Evolutionary conservation across 2,888 invertebrate species (phyloP).

Genomic region (Lasioglossum vierecki): DNA sequence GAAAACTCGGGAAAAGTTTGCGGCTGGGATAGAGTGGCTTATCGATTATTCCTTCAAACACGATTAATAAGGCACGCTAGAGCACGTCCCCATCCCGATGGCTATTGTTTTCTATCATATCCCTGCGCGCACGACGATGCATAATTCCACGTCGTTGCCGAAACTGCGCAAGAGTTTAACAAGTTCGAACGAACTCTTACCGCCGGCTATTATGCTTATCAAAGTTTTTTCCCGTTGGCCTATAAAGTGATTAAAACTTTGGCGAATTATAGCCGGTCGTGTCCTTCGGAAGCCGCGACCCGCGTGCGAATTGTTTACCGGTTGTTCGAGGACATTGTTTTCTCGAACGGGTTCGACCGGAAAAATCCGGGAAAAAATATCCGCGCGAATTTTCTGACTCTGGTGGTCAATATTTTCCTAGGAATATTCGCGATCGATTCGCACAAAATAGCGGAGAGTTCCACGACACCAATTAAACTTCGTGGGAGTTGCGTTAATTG

Average conservation of each 20-base stretch:
- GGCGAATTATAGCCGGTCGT: neutral
- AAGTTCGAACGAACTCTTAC: constrained; percentile 21
- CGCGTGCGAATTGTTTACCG: neutral
- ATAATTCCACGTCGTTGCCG: constrained; percentile 10
- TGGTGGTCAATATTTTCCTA: neutral
- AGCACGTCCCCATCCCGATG: neutral
- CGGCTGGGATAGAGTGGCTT: neutral
- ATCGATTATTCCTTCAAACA: constrained; percentile 14
- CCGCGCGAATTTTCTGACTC: neutral
- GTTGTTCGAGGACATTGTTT: neutral
- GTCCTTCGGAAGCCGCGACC: neutral
- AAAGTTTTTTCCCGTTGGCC: constrained; percentile 31
- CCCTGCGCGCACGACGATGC: neutral
- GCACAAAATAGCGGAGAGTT: neutral
- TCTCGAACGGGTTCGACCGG: neutral
- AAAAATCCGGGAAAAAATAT: neutral
- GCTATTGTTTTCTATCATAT: constrained; percentile 3
- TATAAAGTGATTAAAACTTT: constrained; percentile 44
- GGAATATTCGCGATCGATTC: neutral
- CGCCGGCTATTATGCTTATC: constrained; percentile 29
- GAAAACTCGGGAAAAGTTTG: neutral
- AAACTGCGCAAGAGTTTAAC: constrained; percentile 26
- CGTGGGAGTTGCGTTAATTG: neutral
- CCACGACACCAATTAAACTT: neutral
- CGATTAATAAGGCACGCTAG: constrained; percentile 17